A percentile compares a stretch with the other conserved stretches of the same genome.
phyloP scores from a whole-genome alignment of 2,888 invertebrate species.

The Colostygia pectinataria region DNA sequence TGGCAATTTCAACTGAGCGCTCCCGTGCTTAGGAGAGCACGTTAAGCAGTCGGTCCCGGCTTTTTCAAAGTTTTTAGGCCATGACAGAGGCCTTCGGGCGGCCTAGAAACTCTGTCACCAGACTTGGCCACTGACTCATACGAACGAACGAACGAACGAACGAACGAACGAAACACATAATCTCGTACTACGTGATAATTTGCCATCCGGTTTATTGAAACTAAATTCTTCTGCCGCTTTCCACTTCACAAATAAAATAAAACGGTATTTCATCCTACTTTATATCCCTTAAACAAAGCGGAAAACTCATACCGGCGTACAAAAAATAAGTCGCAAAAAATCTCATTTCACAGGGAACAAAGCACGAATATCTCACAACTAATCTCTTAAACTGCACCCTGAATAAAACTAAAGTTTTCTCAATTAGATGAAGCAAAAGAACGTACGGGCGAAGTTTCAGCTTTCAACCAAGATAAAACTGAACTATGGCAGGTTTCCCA shows the following conservation, averaged over 20 bases:
- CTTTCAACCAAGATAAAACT: conserved; percentile 68
- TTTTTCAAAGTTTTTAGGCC: too few species aligned
- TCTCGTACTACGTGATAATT: not conserved
- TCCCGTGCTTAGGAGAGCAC: too few species aligned
- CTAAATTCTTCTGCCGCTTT: conserved; percentile 1
- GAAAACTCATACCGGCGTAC: conserved; percentile 19
- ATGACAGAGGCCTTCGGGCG: too few species aligned
- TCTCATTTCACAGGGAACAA: conserved; percentile 31
- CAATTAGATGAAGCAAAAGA: conserved; percentile 68
- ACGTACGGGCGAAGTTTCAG: conserved; percentile 66
- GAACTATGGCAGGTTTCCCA: conserved; percentile 61
- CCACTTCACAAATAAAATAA: conserved; percentile 11
- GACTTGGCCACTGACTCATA: too few species aligned
- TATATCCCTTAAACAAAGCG: conserved; percentile 22
- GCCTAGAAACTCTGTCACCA: too few species aligned
- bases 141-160: too few species aligned
- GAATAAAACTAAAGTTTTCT: conserved; percentile 65
- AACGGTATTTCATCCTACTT: conserved; percentile 17
- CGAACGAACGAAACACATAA: not conserved
- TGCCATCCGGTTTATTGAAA: conserved; percentile 4
- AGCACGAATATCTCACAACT: conserved; percentile 42
- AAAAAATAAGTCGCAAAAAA: conserved; percentile 25
- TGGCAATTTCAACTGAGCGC: too few species aligned
- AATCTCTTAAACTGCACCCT: conserved; percentile 55
- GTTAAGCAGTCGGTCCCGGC: too few species aligned